Percentiles rank a stretch among this genome's conserved stretches.
Evolutionary conservation across 2,797 vertebrate genomes (phyloP).

Genomic region (Thunnus albacares): DNA sequence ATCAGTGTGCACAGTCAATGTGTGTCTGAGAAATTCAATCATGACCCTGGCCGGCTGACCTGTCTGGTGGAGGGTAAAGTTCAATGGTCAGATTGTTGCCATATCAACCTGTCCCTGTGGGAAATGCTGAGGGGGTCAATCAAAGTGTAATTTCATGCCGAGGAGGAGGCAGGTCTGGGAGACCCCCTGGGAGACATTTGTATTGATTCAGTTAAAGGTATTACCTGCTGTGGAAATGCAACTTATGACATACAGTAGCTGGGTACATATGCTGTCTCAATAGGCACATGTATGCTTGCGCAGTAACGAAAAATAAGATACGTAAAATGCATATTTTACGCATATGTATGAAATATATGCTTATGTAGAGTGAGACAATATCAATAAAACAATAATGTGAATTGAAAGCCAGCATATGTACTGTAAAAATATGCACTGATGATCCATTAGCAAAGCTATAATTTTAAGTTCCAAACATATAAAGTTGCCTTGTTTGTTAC

Average conservation of each 20-base stretch:
- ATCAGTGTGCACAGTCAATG: conserved; percentile 39
- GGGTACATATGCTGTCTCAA: background rate
- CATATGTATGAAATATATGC: background rate
- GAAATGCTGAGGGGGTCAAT: conserved; percentile 37
- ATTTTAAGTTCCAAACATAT: background rate
- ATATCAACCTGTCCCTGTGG: conserved; percentile 38
- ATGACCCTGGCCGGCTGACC: conserved; percentile 46
- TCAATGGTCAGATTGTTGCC: conserved; percentile 54
- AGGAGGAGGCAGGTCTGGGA: background rate
- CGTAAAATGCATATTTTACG: background rate
- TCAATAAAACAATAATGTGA: background rate
- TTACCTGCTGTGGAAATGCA: conserved; percentile 14
- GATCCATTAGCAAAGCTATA: background rate
- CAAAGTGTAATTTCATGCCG: conserved; percentile 46
- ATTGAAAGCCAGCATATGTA: too few species aligned
- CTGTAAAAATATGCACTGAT: background rate
- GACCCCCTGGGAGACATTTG: conserved; percentile 7
- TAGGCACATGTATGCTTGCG: background rate
- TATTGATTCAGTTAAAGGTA: conserved; percentile 47
- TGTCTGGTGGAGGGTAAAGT: conserved; percentile 48
- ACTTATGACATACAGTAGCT: background rate
- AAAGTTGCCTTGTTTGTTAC: background rate
- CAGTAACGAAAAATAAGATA: background rate
- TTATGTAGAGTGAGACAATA: background rate
- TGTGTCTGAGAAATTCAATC: conserved; percentile 55